phyloP scores from a whole-genome alignment of 2,797 vertebrate species.

The Eulemur coronatus region DNA sequence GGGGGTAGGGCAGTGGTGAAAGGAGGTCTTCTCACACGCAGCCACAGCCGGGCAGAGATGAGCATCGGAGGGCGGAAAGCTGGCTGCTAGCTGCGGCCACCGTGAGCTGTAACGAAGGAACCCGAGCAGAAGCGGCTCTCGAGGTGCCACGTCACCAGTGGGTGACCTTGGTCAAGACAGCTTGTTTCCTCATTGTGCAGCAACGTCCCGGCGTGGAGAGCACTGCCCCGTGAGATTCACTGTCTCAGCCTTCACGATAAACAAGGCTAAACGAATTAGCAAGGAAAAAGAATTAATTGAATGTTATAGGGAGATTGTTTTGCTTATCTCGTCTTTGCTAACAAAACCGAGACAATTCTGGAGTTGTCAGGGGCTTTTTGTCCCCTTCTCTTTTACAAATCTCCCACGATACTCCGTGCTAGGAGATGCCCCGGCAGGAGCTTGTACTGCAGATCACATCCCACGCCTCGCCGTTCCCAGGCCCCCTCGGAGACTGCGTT shows the following conservation, averaged over 20 bases:
- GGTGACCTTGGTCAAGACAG: slow-evolving; percentile 58
- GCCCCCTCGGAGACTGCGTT: slow-evolving; percentile 52
- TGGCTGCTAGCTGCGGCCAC: no score
- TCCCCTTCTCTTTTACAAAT: not conserved
- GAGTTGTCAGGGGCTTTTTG: not conserved
- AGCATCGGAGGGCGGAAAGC: not conserved
- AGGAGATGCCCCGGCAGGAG: not conserved
- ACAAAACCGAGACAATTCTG: slow-evolving; percentile 50
- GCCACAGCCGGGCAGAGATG: not conserved
- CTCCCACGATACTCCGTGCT: not conserved
- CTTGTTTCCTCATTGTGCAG: not conserved
- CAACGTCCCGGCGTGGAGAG: not conserved
- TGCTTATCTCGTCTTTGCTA: slow-evolving; percentile 58
- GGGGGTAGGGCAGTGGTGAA: not conserved
- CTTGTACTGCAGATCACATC: slow-evolving; percentile 1
- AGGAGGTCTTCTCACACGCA: not conserved
- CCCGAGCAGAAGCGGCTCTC: not conserved
- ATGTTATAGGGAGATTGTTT: slow-evolving; percentile 67
- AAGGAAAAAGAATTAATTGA: slow-evolving; percentile 53
- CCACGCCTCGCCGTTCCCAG: not conserved
- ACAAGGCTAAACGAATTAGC: slow-evolving; percentile 67
- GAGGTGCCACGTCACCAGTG: slow-evolving; percentile 3
- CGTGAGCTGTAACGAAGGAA: not conserved
- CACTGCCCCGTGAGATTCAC: not conserved
- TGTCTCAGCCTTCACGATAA: slow-evolving; percentile 51